Conservation (phyloP, 1,140 invertebrate species). For the Battus philenor region DNA sequence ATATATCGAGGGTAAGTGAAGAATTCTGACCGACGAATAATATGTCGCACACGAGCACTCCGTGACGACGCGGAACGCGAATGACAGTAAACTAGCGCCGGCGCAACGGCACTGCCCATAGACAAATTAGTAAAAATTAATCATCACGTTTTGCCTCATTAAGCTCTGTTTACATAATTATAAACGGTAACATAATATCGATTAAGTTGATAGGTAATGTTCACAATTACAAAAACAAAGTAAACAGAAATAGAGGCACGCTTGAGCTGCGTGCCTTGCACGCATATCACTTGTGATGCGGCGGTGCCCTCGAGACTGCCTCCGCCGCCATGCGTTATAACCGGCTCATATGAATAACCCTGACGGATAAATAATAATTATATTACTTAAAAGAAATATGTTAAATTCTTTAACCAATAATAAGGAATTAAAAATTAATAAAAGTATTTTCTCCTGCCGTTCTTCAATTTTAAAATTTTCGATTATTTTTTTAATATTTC, state of each 20-base stretch:
- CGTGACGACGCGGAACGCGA: constrained; percentile 42
- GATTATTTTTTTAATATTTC: too few relatives aligned
- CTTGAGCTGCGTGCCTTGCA: constrained; percentile 43
- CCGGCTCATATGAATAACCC: constrained; percentile 4
- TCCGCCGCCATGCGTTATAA: background rate
- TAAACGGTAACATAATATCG: constrained; percentile 36
- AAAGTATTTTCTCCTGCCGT: too few relatives aligned
- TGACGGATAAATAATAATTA: constrained; percentile 1
- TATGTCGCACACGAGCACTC: constrained; percentile 38
- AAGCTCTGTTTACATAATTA: constrained; percentile 42
- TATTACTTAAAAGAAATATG: background rate
- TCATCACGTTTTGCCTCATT: constrained; percentile 29
- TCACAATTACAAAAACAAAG: constrained; percentile 21
- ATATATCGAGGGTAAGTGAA: constrained; percentile 40
- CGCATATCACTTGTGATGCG: constrained; percentile 39
- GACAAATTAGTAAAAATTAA: constrained; percentile 49
- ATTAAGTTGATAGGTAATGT: constrained; percentile 34
- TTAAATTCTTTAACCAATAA: too few relatives aligned
- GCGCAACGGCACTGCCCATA: constrained; percentile 20
- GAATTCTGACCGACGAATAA: constrained; percentile 25
- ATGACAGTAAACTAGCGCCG: constrained; percentile 33
- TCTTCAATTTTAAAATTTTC: too few relatives aligned
- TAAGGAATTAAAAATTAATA: too few relatives aligned
- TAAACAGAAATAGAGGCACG: constrained; percentile 45
- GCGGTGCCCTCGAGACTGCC: constrained; percentile 34